Percentiles rank a stretch among this genome's conserved stretches.
Conservation (phyloP, 2,888 invertebrate genomes). For the Nycteola revayana region DNA sequence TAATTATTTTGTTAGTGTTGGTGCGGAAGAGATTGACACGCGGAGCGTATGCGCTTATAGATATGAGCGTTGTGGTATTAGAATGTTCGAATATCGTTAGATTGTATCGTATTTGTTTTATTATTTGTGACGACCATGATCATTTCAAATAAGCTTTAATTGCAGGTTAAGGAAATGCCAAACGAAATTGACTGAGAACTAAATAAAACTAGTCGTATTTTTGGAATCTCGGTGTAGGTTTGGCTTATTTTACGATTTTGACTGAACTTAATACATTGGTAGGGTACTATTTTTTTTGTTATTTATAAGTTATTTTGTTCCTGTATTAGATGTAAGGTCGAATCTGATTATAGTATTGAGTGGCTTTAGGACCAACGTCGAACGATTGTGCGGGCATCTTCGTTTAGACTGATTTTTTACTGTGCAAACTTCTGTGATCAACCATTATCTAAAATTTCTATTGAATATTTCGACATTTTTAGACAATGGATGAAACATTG, state of each 20-base stretch:
- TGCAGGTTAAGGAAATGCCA: constrained; percentile 22
- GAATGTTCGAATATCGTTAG: constrained; percentile 20
- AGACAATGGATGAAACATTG: constrained; percentile 31
- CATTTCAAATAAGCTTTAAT: constrained; percentile 26
- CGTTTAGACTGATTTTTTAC: constrained; percentile 73
- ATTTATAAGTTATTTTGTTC: constrained; percentile 47
- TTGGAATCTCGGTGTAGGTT: constrained; percentile 34
- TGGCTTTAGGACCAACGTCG: constrained; percentile 50
- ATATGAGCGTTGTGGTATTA: constrained; percentile 4
- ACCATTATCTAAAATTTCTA: constrained; percentile 30
- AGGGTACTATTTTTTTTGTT: constrained; percentile 32
- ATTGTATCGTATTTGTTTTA: constrained; percentile 23
- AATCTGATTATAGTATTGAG: constrained; percentile 35
- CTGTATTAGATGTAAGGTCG: constrained; percentile 54
- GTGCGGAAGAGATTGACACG: no score
- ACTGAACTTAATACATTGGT: constrained; percentile 42
- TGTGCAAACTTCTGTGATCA: constrained; percentile 36
- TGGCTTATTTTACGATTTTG: constrained; percentile 35
- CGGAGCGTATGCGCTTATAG: no score
- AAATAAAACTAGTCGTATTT: constrained; percentile 29
- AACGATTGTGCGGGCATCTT: constrained; percentile 48
- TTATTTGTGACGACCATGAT: constrained; percentile 10
- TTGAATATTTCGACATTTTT: constrained; percentile 1
- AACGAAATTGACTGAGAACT: constrained; percentile 33
- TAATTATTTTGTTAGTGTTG: no score